Evolutionary conservation across 1,140 invertebrate genomes (phyloP), one percentile per base, ranked within the genome.

Genomic region (Zaprionus taronus): DNA sequence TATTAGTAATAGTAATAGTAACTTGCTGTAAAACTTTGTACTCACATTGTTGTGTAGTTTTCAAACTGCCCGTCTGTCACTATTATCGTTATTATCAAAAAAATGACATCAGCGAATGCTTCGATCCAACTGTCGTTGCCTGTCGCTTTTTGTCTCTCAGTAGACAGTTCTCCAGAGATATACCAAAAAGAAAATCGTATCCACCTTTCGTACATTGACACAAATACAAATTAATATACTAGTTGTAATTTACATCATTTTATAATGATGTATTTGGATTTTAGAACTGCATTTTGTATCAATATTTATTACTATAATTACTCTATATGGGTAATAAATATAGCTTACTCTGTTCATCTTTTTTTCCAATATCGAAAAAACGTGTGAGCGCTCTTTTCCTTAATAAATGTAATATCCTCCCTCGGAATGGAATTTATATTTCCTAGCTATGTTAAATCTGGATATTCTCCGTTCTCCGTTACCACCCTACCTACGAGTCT

Each of bases 361-460:
- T 95, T 73, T 94, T 94, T 53, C 94, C 95, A 77, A 96, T 95
- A 85, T 97, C 96, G 84, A 97, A 97, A 92, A 97, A 96, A 15
- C 96, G 95, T 0, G 97, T 97, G 3, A 97, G 93, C 0, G 97
- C 96, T 93, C 97, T 97, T 91, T 96, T 95, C 93, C 97, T 97
- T 17, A 97, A 92, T 49, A 97, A 93, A n/a, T n/a, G n/a, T n/a
- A n/a, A n/a, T n/a, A n/a, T n/a, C n/a, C n/a, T n/a, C n/a, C n/a
- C n/a, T n/a, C n/a, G n/a, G n/a, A n/a, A n/a, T n/a, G n/a, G n/a
- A n/a, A n/a, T n/a, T n/a, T n/a, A n/a, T n/a, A n/a, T n/a, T n/a
- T n/a, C n/a, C n/a, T n/a, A n/a, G n/a, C n/a, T n/a, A n/a, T n/a
- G n/a, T n/a, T n/a, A n/a, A n/a, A n/a, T n/a, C n/a, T n/a, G n/a